Conservation (phyloP, 2,113 vertebrate species). For the Chaetops frenatus region DNA sequence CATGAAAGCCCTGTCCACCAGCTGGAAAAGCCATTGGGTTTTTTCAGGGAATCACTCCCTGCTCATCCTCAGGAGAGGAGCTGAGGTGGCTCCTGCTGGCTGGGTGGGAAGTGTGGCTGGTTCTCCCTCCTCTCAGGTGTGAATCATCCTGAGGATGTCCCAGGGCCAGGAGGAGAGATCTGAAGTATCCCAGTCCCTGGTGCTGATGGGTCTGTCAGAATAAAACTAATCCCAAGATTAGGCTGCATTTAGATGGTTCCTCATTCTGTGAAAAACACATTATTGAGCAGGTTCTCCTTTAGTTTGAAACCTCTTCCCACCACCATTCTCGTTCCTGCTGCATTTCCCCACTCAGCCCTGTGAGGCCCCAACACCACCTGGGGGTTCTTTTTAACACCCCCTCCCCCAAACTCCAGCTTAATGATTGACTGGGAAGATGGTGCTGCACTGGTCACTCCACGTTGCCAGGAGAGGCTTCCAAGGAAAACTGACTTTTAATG, state of each 20-base stretch:
- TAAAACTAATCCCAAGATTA: neutral
- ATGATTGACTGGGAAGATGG: neutral
- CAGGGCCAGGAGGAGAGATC: neutral
- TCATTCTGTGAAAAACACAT: neutral
- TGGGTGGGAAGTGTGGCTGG: neutral
- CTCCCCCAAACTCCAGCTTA: neutral
- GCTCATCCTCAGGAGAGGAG: neutral
- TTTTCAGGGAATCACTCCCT: rapidly evolving
- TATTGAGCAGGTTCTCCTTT: neutral
- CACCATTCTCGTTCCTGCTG: neutral
- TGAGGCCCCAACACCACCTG: rapidly evolving
- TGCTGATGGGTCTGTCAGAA: neutral
- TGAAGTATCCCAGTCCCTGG: neutral
- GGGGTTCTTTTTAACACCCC: neutral
- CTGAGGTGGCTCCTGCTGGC: neutral
- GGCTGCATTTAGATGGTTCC: rapidly evolving
- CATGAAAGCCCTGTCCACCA: rapidly evolving
- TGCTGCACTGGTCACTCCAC: rapidly evolving
- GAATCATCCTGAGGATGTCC: neutral
- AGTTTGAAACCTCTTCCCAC: neutral
- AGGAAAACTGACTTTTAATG: neutral
- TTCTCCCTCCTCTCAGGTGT: neutral
- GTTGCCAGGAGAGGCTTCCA: neutral
- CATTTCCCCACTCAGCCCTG: neutral
- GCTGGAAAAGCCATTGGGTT: rapidly evolving